Conservation (phyloP, 2,888 invertebrate species). For the Andrena flavipes region DNA sequence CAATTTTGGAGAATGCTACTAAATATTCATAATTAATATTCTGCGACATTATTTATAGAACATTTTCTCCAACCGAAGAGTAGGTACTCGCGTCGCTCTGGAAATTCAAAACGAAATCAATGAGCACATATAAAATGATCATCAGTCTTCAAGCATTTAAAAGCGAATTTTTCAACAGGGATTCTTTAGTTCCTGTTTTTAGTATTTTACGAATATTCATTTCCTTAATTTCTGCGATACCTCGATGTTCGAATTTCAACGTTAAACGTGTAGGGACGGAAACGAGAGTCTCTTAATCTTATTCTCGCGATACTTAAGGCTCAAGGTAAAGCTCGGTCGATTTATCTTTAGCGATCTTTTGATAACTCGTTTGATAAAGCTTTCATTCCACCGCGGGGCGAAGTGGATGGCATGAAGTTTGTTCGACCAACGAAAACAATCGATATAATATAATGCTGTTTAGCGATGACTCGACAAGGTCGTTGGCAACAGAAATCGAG, state of each 20-base stretch:
- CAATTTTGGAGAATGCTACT: too few relatives aligned
- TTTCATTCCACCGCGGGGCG: background rate
- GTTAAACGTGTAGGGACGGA: background rate
- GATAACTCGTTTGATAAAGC: constrained; percentile 10
- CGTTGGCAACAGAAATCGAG: constrained; percentile 25
- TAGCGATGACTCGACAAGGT: constrained; percentile 11
- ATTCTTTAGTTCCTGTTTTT: too few relatives aligned
- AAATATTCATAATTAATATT: too few relatives aligned
- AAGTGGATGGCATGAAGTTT: background rate
- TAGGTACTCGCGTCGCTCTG: too few relatives aligned
- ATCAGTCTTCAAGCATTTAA: too few relatives aligned
- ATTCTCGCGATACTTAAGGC: constrained; percentile 5
- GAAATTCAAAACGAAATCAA: too few relatives aligned
- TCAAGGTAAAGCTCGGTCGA: constrained; percentile 6
- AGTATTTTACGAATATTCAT: too few relatives aligned
- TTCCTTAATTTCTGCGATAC: background rate
- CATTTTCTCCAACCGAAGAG: too few relatives aligned
- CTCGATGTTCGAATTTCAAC: background rate
- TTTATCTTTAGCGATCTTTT: constrained; percentile 22
- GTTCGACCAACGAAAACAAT: background rate
- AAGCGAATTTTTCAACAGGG: too few relatives aligned
- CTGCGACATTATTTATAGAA: constrained; percentile 18
- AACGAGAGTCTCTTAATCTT: constrained; percentile 23
- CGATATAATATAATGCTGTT: background rate
- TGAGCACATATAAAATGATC: too few relatives aligned